Evolutionary conservation across 2,797 vertebrate genomes (phyloP), one percentile per base, ranked within the genome.

Genomic region (Gallinago nigripennis): DNA sequence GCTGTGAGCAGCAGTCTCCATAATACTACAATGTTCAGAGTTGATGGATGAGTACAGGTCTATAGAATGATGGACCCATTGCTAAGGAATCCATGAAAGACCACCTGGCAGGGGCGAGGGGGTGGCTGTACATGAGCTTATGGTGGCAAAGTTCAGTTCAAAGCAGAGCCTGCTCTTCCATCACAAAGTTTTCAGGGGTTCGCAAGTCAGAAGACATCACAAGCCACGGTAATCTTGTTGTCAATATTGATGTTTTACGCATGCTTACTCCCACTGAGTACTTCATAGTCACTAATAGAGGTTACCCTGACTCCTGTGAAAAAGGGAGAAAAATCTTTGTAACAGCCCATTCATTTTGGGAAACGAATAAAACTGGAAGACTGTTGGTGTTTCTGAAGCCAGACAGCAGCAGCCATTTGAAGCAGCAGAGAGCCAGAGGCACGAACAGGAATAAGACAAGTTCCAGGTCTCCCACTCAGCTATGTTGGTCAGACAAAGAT

Each of bases 161-260:
- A 89, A 93, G 78, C 71, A 82, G 58, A 54, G 23, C 17, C 69
- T 94, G 46, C 77, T 82, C 80, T 76, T 90, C 82, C 28, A 39
- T 69, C 71, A 61, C 61, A 28, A 82, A 92, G 65, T 57, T 73
- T 66, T 78, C 88, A 94, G 90, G 90, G 77, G 54, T 77, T 66
- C 60, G 80, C 77, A 72, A 93, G 82, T 84, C 90, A 88, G 90
- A 84, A 95, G 70, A 89, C 57, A 43, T 1, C 31, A 91, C 63
- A 91, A 92, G 73, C 46, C 77, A 51, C 90, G 69, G 83, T 58
- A 90, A 92, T 90, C 90, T 93, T 30, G 5, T 54, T 94, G 94
- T 95, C 96, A 92, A 86, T 95, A 82, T 12, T 60, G 70, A 93
- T 88, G 90, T 53, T 95, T 96, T 60, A 93, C 4, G 3, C 92